phyloP scores from a whole-genome alignment of 2,888 invertebrate species.

The Dasypolia templi region DNA sequence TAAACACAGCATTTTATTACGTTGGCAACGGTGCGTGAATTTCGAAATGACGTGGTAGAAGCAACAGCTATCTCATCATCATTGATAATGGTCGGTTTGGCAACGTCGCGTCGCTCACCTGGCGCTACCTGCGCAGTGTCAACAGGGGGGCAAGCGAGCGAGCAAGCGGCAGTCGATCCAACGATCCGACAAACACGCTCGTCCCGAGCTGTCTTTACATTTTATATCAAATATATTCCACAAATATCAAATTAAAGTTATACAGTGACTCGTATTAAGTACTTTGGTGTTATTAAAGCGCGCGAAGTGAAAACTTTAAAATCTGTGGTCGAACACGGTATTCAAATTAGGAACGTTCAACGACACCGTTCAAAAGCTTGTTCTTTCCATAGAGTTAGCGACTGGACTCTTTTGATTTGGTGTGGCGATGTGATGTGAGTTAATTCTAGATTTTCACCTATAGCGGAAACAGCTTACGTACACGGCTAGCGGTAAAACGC shows the following conservation, averaged over 20 bases:
- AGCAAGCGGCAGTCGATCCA: slow-evolving; percentile 84
- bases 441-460: slow-evolving; percentile 89
- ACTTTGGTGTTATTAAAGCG: slow-evolving; percentile 67
- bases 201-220: slow-evolving; percentile 74
- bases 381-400: slow-evolving; percentile 69
- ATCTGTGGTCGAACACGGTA: slow-evolving; percentile 67
- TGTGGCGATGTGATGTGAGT: slow-evolving; percentile 84
- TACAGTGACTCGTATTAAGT: slow-evolving; percentile 67
- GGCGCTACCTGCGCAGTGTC: slow-evolving; percentile 90
- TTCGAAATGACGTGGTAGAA: slow-evolving; percentile 79
- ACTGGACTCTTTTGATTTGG: slow-evolving; percentile 77
- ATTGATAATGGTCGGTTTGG: slow-evolving; percentile 89
- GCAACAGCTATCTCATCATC: slow-evolving; percentile 87
- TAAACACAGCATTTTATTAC: slow-evolving; percentile 77
- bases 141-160: slow-evolving; percentile 86
- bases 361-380: slow-evolving; percentile 75
- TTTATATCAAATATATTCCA: slow-evolving; percentile 78
- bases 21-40: slow-evolving; percentile 81
- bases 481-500: slow-evolving; percentile 89
- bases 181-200: slow-evolving; percentile 83
- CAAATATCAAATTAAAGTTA: slow-evolving; percentile 69
- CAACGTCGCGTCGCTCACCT: slow-evolving; percentile 89
- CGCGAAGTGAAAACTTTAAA: slow-evolving; percentile 73
- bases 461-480: slow-evolving; percentile 89
- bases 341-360: slow-evolving; percentile 76